These are phyloP conservation scores for Macrochelys suwanniensis DNA, from an alignment of 2,797 vertebrate genomes.

Conservation along the genomic window DNA sequence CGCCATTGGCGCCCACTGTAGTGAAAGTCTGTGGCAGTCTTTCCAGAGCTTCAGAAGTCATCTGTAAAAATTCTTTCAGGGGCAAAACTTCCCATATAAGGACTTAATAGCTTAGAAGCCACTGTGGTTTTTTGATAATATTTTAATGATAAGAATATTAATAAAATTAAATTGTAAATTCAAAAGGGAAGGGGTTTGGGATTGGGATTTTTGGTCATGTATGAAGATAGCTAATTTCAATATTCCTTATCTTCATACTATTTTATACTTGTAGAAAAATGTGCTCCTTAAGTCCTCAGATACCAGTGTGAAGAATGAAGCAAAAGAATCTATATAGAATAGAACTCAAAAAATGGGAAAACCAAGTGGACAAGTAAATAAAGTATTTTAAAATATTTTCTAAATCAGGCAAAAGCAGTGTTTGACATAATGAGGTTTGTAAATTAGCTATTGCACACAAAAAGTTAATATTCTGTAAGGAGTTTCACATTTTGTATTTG, in stretches of 20 bases:
- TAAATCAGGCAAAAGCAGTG: neutral
- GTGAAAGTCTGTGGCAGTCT: neutral
- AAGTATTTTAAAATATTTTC: neutral
- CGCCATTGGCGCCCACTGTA: neutral
- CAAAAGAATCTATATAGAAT: neutral
- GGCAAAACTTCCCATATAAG: neutral
- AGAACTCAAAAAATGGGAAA: neutral
- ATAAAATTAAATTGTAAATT: neutral
- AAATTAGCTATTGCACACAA: neutral
- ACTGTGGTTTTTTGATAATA: neutral
- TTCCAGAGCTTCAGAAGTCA: neutral
- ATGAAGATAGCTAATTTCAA: neutral
- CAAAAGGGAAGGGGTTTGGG: neutral
- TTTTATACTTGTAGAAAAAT: neutral
- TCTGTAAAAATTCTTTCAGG: neutral
- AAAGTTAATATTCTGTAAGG: neutral
- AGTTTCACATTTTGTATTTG: neutral
- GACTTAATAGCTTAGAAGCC: neutral
- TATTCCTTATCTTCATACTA: neutral
- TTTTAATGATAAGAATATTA: neutral
- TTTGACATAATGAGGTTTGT: neutral
- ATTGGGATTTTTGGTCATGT: neutral
- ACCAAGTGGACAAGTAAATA: neutral
- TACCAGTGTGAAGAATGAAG: neutral
- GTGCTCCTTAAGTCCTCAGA: neutral